A percentile compares a stretch with the other conserved stretches of the same genome.
phyloP scores from a whole-genome alignment of 1,140 invertebrate species.

The Dermatophagoides farinae region DNA sequence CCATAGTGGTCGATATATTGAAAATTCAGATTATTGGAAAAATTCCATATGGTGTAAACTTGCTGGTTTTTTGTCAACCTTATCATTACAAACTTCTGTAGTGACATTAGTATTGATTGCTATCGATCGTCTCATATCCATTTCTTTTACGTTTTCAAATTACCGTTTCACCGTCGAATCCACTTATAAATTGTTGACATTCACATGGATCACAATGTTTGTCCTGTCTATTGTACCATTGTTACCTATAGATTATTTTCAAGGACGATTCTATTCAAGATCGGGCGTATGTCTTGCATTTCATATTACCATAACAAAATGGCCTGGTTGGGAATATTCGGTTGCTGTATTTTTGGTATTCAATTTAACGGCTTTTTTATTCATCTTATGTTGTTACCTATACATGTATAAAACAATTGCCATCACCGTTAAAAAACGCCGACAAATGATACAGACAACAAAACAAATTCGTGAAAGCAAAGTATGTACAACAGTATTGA shows the following conservation, averaged over 20 bases:
- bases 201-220: constrained; percentile 42
- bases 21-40: constrained; percentile 28
- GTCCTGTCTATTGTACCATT: constrained; percentile 42
- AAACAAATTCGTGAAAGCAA: constrained; percentile 13
- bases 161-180: constrained; percentile 33
- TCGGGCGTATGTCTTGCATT: constrained; percentile 50
- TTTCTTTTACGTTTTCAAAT: constrained; percentile 41
- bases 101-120: constrained; percentile 53
- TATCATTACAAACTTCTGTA: constrained; percentile 38
- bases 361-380: constrained; percentile 35
- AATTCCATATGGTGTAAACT: constrained; percentile 26
- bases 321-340: constrained; percentile 49
- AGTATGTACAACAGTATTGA: not conserved
- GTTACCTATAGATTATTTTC: constrained; percentile 36
- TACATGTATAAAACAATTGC: constrained; percentile 40
- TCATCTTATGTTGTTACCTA: constrained; percentile 26
- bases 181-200: constrained; percentile 32
- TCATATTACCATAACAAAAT: constrained; percentile 31
- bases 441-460: constrained; percentile 12
- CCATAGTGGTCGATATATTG: constrained; percentile 26
- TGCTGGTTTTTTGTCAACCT: constrained; percentile 30
- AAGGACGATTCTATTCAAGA: constrained; percentile 43
- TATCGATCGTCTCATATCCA: constrained; percentile 46
- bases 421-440: constrained; percentile 37
- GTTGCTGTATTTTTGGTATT: constrained; percentile 46